Conservation (phyloP, 2,113 vertebrate genomes). For the Oxyura jamaicensis region DNA sequence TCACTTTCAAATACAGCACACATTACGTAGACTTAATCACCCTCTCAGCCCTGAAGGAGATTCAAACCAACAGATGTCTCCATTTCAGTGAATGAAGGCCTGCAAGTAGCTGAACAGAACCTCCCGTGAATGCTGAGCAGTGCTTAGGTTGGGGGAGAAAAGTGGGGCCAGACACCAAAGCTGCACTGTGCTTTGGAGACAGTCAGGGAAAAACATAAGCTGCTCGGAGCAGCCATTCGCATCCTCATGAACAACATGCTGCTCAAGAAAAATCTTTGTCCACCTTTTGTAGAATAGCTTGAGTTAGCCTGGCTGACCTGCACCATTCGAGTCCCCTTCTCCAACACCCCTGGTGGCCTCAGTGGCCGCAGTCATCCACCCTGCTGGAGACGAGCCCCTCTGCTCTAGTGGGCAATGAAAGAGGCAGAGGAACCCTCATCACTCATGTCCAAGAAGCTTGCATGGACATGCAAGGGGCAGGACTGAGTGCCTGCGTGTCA, state of each 20-base stretch:
- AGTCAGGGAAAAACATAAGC: background rate
- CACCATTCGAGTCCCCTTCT: background rate
- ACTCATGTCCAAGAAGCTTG: background rate
- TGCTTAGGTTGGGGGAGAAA: background rate
- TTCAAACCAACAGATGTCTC: slow-evolving; percentile 32
- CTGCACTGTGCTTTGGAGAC: background rate
- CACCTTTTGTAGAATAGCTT: background rate
- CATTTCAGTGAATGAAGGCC: background rate
- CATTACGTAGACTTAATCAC: slow-evolving; percentile 24
- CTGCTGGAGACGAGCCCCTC: background rate
- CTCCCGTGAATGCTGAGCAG: background rate
- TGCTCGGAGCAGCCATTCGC: background rate
- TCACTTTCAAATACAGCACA: slow-evolving; percentile 40
- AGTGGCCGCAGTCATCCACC: background rate
- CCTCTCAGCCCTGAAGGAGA: slow-evolving; percentile 18
- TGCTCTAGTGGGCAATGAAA: background rate
- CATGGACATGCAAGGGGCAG: background rate
- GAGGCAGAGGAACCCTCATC: background rate
- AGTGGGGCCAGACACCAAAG: background rate
- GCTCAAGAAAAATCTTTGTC: background rate
- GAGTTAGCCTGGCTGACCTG: background rate
- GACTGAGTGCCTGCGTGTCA: background rate
- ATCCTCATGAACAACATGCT: background rate
- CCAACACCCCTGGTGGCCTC: background rate
- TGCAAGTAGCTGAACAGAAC: background rate